Evolutionary conservation across 1,140 invertebrate species (phyloP).

Genomic region (Copidosoma floridanum): DNA sequence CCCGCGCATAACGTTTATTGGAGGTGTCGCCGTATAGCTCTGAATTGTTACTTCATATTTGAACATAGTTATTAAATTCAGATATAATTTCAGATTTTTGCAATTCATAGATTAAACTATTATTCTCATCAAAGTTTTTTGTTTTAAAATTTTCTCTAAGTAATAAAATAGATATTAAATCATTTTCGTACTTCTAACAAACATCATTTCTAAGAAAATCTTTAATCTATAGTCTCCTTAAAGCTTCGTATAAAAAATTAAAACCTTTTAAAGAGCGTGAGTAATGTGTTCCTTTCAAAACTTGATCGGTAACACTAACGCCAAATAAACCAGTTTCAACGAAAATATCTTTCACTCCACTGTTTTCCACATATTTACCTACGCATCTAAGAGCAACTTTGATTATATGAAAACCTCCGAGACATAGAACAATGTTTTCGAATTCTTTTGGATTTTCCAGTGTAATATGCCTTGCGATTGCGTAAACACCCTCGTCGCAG

Average conservation of each 20-base stretch:
- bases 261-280: constrained; percentile 19
- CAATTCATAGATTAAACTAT: too few species aligned
- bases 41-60: too few species aligned
- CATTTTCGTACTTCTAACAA: too few species aligned
- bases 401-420: constrained; percentile 25
- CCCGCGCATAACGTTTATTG: too few species aligned
- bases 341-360: constrained; percentile 27
- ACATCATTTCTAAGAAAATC: too few species aligned
- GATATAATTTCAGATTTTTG: too few species aligned
- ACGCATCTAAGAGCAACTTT: constrained; percentile 16
- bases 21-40: too few species aligned
- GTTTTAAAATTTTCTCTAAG: too few species aligned
- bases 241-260: constrained; percentile 6
- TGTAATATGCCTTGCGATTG: constrained; percentile 4
- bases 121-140: too few species aligned
- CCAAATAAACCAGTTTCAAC: constrained; percentile 18
- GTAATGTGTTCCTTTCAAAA: constrained; percentile 25
- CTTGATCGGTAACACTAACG: constrained; percentile 13
- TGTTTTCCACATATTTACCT: constrained; percentile 24
- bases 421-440: constrained; percentile 13
- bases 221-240: background rate
- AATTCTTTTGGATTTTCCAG: constrained; percentile 7
- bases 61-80: too few species aligned
- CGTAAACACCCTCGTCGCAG: constrained; percentile 26
- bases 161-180: too few species aligned